These are phyloP conservation scores for Laticauda laticaudata DNA, from an alignment of 2,113 vertebrate species.

Conservation along the genomic window DNA sequence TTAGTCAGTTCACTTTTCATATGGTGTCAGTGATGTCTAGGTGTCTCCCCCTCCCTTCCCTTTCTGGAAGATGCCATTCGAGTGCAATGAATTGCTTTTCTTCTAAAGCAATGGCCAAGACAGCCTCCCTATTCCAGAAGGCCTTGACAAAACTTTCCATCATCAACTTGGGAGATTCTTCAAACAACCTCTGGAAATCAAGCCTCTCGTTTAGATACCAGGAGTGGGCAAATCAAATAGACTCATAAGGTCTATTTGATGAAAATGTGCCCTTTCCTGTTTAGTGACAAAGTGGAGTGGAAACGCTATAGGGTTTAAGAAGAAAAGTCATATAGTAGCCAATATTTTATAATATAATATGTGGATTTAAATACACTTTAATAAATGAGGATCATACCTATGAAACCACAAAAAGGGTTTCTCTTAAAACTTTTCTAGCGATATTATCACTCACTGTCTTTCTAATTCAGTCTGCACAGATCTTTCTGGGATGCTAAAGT, in stretches of 20 bases:
- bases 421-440: background rate
- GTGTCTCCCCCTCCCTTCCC: background rate
- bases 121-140: background rate
- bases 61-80: background rate
- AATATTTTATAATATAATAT: background rate
- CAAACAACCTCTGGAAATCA: background rate
- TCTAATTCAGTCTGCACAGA: background rate
- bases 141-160: background rate
- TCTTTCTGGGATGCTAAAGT: background rate
- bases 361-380: conserved; percentile 3
- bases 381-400: background rate
- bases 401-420: background rate
- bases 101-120: background rate
- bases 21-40: background rate
- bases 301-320: background rate
- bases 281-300: background rate
- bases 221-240: background rate
- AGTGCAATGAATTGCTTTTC: background rate
- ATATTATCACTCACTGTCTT: conserved; percentile 3
- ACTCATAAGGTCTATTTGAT: background rate
- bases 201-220: background rate
- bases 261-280: background rate
- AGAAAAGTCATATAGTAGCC: background rate
- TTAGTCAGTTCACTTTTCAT: background rate
- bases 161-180: background rate